Percentiles rank a stretch among this genome's conserved stretches.
phyloP scores from a whole-genome alignment of 2,797 vertebrate species.

The Enteromius fasciolatus region DNA sequence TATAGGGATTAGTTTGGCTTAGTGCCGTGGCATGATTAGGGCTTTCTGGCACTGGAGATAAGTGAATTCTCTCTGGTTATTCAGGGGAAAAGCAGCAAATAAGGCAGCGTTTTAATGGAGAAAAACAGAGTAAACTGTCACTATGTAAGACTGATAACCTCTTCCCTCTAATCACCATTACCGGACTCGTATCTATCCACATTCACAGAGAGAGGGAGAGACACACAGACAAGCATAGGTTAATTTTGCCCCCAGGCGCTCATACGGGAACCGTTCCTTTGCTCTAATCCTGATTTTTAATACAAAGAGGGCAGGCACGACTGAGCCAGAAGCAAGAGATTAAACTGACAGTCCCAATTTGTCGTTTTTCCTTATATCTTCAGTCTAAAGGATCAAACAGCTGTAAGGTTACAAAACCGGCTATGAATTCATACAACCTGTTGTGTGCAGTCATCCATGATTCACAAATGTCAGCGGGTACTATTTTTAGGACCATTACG shows the following conservation, averaged over 20 bases:
- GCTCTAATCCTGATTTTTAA: constrained; percentile 51
- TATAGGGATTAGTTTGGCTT: constrained; percentile 77
- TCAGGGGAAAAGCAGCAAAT: constrained; percentile 66
- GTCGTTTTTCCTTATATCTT: constrained; percentile 38
- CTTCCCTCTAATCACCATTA: constrained; percentile 48
- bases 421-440: constrained; percentile 26
- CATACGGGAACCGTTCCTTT: constrained; percentile 37
- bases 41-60: constrained; percentile 79
- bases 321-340: constrained; percentile 37
- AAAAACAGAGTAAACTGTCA: constrained; percentile 44
- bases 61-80: constrained; percentile 74
- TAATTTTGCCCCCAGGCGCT: constrained; percentile 41
- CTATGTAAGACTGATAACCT: constrained; percentile 43
- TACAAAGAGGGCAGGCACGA: constrained; percentile 38
- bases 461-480: neutral
- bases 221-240: constrained; percentile 37
- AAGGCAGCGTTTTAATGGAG: constrained; percentile 59
- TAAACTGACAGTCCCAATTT: constrained; percentile 45
- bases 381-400: constrained; percentile 20
- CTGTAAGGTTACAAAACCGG: constrained; percentile 15
- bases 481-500: constrained; percentile 30
- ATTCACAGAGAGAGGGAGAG: constrained; percentile 26
- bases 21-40: constrained; percentile 78
- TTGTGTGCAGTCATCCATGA: constrained; percentile 37
- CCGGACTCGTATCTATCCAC: constrained; percentile 42